Evolutionary conservation across 2,113 vertebrate genomes (phyloP).

Genomic region (Campylomormyrus numenius): DNA sequence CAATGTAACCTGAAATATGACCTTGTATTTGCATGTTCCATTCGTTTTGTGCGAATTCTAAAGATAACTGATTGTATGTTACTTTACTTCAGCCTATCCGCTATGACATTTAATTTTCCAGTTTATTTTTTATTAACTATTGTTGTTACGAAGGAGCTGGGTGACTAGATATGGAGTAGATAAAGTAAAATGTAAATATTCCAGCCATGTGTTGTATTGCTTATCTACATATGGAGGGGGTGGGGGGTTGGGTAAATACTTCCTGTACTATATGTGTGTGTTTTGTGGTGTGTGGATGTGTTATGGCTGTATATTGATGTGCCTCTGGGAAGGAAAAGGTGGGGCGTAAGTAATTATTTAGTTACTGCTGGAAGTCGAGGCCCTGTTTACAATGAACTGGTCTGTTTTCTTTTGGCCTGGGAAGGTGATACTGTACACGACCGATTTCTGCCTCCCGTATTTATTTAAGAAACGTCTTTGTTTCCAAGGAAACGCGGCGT

Average conservation of each 20-base stretch:
- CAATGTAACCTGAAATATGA: not conserved
- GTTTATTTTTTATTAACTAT: not conserved
- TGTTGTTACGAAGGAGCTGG: not conserved
- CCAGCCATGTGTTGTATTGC: not conserved
- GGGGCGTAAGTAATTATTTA: not conserved
- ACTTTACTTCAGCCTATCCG: not conserved
- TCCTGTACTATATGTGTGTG: not conserved
- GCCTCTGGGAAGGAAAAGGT: not conserved
- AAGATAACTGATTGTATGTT: not conserved
- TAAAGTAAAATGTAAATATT: not conserved
- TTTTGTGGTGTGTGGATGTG: not conserved
- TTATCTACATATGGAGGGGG: not conserved
- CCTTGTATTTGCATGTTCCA: not conserved
- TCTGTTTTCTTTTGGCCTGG: not conserved
- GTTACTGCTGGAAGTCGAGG: not conserved
- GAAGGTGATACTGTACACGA: not conserved
- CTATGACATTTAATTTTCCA: not conserved
- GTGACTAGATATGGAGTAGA: not conserved
- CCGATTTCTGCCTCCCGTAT: not conserved
- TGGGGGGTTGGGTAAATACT: not conserved
- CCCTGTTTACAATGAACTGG: not conserved
- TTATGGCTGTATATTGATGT: not conserved
- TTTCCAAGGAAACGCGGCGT: constrained; percentile 62
- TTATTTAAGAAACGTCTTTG: constrained; percentile 34
- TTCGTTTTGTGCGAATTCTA: not conserved